Percentiles rank a stretch among this genome's conserved stretches.
These are phyloP conservation scores for Squalus acanthias DNA, from an alignment of 2,797 vertebrate species.

Conservation along the genomic window DNA sequence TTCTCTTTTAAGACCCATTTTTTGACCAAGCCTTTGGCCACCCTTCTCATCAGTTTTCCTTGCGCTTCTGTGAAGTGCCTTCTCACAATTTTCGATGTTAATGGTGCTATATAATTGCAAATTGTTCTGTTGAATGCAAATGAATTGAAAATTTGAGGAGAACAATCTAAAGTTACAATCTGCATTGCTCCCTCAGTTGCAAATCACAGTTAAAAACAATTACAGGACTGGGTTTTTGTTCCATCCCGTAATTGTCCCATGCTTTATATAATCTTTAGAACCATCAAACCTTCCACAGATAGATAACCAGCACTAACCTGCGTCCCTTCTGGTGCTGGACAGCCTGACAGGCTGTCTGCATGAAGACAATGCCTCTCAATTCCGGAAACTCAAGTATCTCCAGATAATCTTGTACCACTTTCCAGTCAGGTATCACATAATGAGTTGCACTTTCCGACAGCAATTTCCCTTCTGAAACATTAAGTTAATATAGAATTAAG, in stretches of 20 bases:
- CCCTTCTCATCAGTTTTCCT: background rate
- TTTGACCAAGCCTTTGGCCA: background rate
- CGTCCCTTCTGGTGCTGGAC: constrained; percentile 82
- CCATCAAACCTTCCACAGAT: background rate
- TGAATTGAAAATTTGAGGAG: background rate
- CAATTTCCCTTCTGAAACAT: constrained; percentile 73
- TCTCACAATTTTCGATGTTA: background rate
- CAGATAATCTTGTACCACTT: constrained; percentile 79
- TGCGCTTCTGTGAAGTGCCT: background rate
- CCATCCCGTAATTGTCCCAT: background rate
- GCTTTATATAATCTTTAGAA: background rate
- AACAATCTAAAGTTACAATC: background rate
- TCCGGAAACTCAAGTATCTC: constrained; percentile 86
- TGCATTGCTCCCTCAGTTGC: background rate
- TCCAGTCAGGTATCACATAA: constrained; percentile 84
- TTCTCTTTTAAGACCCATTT: background rate
- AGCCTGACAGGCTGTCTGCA: constrained; percentile 84
- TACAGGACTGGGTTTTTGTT: background rate
- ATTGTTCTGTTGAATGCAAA: background rate
- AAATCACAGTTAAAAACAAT: background rate
- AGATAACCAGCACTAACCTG: constrained; percentile 62
- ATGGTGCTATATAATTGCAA: background rate
- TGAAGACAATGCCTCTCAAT: constrained; percentile 81
- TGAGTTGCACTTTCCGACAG: constrained; percentile 79
- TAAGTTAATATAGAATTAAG: constrained; percentile 41